phyloP scores from a whole-genome alignment of 1,140 invertebrate genomes.

The Drosophila athabasca region DNA sequence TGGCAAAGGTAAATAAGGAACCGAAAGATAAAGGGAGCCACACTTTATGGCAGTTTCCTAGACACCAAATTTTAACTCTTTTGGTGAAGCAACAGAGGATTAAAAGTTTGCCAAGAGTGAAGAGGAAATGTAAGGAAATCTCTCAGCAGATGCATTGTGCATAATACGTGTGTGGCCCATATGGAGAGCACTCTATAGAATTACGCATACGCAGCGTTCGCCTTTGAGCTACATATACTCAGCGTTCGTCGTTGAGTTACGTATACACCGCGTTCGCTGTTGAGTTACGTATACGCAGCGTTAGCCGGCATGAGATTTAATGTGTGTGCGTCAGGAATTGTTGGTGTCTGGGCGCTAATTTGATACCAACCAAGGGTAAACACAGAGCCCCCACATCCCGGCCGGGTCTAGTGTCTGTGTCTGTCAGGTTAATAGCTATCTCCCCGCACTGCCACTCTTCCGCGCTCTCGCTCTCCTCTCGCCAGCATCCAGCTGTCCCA shows the following conservation, averaged over 20 bases:
- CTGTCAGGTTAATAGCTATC: slow-evolving; percentile 60
- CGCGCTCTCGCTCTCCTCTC: background rate
- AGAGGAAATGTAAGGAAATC: background rate
- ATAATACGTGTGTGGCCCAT: slow-evolving; percentile 46
- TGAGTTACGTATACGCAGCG: slow-evolving; percentile 41
- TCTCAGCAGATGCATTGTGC: slow-evolving; percentile 15
- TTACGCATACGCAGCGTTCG: background rate
- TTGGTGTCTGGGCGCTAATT: slow-evolving; percentile 39
- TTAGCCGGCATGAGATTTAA: slow-evolving; percentile 1
- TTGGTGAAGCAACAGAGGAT: slow-evolving; percentile 23
- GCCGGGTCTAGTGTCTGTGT: slow-evolving; percentile 19
- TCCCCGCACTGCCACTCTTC: background rate
- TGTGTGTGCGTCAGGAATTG: slow-evolving; percentile 16
- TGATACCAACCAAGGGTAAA: slow-evolving; percentile 32
- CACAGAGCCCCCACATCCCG: slow-evolving; percentile 13
- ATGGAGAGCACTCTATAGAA: slow-evolving; percentile 11
- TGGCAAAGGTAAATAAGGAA: slow-evolving; percentile 33
- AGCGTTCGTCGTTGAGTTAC: background rate
- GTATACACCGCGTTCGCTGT: background rate
- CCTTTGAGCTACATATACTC: background rate
- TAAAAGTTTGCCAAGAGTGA: slow-evolving; percentile 29
- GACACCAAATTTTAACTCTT: slow-evolving; percentile 10
- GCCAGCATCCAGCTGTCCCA: slow-evolving; percentile 29
- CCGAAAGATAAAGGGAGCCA: background rate
- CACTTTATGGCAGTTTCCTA: too few relatives aligned